Conservation (phyloP, 1,140 invertebrate species). For the Ceratina calcarata region DNA sequence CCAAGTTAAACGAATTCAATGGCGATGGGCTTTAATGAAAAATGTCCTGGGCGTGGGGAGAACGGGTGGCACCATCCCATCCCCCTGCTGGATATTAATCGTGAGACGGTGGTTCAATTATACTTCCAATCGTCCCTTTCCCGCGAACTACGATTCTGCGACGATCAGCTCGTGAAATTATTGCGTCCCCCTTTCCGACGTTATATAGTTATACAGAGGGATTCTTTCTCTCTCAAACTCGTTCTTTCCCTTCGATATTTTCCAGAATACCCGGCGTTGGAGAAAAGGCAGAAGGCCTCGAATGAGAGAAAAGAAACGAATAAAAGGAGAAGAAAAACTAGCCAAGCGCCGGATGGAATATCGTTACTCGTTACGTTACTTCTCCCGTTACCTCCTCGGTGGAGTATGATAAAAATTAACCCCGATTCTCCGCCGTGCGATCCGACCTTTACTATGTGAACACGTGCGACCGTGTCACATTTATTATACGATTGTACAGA, state of each 20-base stretch:
- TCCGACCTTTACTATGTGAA: constrained; percentile 22
- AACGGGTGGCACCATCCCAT: constrained; percentile 6
- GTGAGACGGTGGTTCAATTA: constrained; percentile 66
- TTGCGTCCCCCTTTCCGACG: constrained; percentile 32
- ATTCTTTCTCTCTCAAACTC: not conserved
- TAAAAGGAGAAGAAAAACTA: constrained; percentile 34
- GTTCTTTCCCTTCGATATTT: constrained; percentile 44
- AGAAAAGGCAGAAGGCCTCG: constrained; percentile 45
- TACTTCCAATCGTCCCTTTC: constrained; percentile 64
- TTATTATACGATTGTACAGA: not conserved
- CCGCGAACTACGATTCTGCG: constrained; percentile 57
- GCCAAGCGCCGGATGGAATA: constrained; percentile 47
- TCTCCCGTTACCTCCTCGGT: not conserved
- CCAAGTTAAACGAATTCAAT: constrained; percentile 62
- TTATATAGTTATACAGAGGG: constrained; percentile 45
- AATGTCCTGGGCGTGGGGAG: constrained; percentile 52
- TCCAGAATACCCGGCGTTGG: constrained; percentile 34
- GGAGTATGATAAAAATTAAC: constrained; percentile 56
- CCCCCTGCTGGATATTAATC: constrained; percentile 62
- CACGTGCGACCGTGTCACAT: constrained; percentile 15
- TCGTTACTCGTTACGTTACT: constrained; percentile 61
- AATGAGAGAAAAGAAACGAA: constrained; percentile 4
- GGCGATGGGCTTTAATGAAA: constrained; percentile 61
- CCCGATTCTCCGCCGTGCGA: not conserved
- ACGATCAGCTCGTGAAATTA: constrained; percentile 64